Conservation (phyloP, 2,888 invertebrate species). For the Diaperis boleti region DNA sequence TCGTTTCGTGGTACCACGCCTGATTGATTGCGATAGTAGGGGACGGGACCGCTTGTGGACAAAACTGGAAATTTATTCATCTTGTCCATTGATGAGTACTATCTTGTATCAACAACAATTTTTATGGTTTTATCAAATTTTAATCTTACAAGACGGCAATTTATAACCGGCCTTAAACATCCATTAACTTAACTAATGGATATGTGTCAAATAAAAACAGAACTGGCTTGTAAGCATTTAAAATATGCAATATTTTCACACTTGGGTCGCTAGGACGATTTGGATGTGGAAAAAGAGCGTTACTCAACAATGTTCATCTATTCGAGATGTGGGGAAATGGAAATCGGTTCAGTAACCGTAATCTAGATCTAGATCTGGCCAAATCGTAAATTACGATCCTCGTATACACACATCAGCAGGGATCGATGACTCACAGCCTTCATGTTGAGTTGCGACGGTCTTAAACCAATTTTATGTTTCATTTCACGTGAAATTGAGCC, state of each 20-base stretch:
- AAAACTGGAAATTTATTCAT: slow-evolving; percentile 39
- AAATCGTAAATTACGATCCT: too few species aligned
- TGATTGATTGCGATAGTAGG: slow-evolving; percentile 17
- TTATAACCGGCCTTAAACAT: slow-evolving; percentile 58
- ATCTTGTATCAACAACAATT: slow-evolving; percentile 64
- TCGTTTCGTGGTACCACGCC: background rate
- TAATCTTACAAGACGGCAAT: slow-evolving; percentile 55
- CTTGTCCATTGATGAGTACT: slow-evolving; percentile 61
- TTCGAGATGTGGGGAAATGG: too few species aligned
- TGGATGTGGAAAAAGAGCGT: background rate
- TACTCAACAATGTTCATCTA: background rate
- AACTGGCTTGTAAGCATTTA: slow-evolving; percentile 42
- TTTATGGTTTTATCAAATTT: slow-evolving; percentile 62
- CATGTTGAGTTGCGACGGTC: too few species aligned
- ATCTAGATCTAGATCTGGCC: too few species aligned
- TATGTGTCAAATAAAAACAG: slow-evolving; percentile 49
- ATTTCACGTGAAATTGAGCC: too few species aligned
- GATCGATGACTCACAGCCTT: too few species aligned
- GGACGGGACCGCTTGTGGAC: slow-evolving; percentile 20
- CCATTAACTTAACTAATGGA: slow-evolving; percentile 60
- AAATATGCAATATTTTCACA: slow-evolving; percentile 46
- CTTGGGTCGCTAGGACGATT: slow-evolving; percentile 24
- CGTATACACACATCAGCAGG: too few species aligned
- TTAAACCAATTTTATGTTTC: too few species aligned
- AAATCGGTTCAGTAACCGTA: too few species aligned